These are phyloP conservation scores for Ceuthmochares aereus DNA, from an alignment of 2,113 vertebrate species.

Conservation along the genomic window DNA sequence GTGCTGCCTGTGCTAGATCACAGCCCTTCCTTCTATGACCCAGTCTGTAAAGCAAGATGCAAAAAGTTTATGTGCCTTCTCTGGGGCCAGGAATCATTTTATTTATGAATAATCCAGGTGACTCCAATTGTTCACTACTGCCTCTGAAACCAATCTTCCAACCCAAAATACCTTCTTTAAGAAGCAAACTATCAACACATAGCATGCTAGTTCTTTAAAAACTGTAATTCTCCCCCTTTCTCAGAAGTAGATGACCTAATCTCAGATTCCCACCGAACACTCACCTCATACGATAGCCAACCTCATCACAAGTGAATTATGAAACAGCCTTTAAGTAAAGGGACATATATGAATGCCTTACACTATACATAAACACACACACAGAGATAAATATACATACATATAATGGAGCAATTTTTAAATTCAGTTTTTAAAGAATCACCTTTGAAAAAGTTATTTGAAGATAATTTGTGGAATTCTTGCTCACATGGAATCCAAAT, in stretches of 20 bases:
- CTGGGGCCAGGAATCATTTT: not conserved
- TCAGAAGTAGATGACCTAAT: not conserved
- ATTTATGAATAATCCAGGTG: not conserved
- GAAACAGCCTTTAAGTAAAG: not conserved
- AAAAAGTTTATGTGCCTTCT: not conserved
- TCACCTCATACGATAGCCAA: not conserved
- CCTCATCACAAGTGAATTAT: not conserved
- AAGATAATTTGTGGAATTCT: not conserved
- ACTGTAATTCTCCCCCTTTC: not conserved
- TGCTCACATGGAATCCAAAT: not conserved
- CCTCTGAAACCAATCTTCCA: not conserved
- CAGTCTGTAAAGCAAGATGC: not conserved
- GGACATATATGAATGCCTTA: not conserved
- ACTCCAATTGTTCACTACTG: not conserved
- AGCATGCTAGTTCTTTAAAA: not conserved
- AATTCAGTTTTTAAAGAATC: not conserved
- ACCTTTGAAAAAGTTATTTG: not conserved
- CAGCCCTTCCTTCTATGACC: not conserved
- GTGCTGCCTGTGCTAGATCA: not conserved
- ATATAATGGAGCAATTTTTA: not conserved
- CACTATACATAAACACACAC: not conserved
- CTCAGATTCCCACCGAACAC: not conserved
- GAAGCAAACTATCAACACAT: not conserved
- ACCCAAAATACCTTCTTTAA: not conserved
- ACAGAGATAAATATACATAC: not conserved